A percentile compares a stretch with the other conserved stretches of the same genome.
Evolutionary conservation across 2,113 vertebrate species (phyloP).

Genomic region (Dryoscopus gambensis): DNA sequence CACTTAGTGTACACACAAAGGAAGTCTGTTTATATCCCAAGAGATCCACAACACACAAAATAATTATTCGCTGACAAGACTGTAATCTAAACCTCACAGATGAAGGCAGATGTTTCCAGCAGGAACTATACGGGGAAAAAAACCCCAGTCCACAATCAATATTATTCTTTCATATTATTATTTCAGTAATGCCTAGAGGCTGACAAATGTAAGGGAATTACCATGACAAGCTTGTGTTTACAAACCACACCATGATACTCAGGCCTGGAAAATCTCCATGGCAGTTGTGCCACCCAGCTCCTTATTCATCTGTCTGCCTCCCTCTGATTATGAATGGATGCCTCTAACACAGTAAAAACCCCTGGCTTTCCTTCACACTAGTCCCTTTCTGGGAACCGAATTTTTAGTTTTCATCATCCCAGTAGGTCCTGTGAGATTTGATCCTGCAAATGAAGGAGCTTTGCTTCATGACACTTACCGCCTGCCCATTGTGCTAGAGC

Average conservation of each 20-base stretch:
- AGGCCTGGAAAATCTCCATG: not conserved
- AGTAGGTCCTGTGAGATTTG: not conserved
- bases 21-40: not conserved
- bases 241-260: not conserved
- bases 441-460: not conserved
- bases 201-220: not conserved
- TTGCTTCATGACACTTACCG: not conserved
- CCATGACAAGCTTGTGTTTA: not conserved
- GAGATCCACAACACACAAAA: not conserved
- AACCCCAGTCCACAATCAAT: not conserved
- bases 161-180: not conserved
- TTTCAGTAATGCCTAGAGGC: not conserved
- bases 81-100: not conserved
- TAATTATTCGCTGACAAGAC: conserved; percentile 23
- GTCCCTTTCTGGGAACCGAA: not conserved
- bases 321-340: not conserved
- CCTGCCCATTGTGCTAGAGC: not conserved
- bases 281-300: not conserved
- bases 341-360: not conserved
- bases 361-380: not conserved
- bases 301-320: not conserved
- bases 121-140: not conserved
- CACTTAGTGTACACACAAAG: not conserved
- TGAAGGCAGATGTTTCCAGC: conserved; percentile 6
- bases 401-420: not conserved